Evolutionary conservation across 2,797 vertebrate genomes (phyloP), one percentile per base, ranked within the genome.

Genomic region (Dermochelys coriacea): DNA sequence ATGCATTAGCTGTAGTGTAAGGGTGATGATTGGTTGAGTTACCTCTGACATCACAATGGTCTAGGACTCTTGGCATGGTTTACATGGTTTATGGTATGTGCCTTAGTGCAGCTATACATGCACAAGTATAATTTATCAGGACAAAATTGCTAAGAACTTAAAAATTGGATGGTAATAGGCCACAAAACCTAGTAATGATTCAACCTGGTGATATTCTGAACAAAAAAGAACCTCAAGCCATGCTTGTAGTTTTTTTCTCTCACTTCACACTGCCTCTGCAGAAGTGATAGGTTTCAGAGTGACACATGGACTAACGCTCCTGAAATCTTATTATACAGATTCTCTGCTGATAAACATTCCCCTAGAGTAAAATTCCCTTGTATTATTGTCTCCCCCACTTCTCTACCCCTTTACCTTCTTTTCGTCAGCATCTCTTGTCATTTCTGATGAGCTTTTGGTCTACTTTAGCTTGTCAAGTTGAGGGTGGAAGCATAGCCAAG

Each of bases 381-480:
- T 92, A 57, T 57, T 84, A 78, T 61, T 3, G 1, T 15, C 37
- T 88, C 61, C 21, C 57, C 81, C 85, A 84, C 29, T 87, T 86
- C 51, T 87, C 64, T 87, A 15, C 37, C 95, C 59, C 96, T 95
- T 91, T 87, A 68, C 47, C 92, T 49, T 18, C 12, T 85, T 61
- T 77, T 61, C 57, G 94, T 47, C 61, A 88, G 93, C 86, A 49
- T 37, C 50, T 81, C 34, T 5, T 23, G 16, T 41, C 19, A 41
- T 71, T 71, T 71, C 21, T 41, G 21, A 21, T 37, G n/a, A 71
- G 21, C n/a, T 41, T 45, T 61, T 61, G 55, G 59, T 82, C 55
- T 49, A 61, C 25, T 89, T 85, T 0, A 0, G 12, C 82, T 8
- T 49, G 84, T 52, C 49, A 85, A 64, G 82, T 50, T 51, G 5